Conservation (phyloP, 1,140 invertebrate species). For the Apis dorsata region DNA sequence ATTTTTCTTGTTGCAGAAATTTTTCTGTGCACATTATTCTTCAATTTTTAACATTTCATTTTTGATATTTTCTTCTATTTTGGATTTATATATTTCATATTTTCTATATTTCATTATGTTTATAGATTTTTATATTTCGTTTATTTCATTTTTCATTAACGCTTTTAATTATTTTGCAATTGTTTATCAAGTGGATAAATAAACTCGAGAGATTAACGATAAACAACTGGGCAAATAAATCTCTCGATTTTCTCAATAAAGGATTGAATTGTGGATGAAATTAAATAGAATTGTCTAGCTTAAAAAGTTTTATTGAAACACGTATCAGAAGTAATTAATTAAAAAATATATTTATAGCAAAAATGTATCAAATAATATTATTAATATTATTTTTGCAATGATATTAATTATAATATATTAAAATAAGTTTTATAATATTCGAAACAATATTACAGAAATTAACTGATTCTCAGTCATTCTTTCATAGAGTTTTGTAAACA, state of each 20-base stretch:
- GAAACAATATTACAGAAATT: not conserved
- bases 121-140: not conserved
- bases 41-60: too few relatives aligned
- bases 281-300: conserved; percentile 3
- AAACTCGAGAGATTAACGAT: not conserved
- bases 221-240: not conserved
- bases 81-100: not conserved
- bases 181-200: not conserved
- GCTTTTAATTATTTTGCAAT: too few relatives aligned
- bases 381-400: too few relatives aligned
- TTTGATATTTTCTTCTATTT: too few relatives aligned
- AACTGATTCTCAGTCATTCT: not conserved
- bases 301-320: not conserved
- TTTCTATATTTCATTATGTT: not conserved
- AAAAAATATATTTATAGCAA: not conserved
- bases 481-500: not conserved
- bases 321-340: not conserved
- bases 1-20: too few relatives aligned
- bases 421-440: too few relatives aligned
- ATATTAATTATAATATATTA: too few relatives aligned
- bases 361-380: too few relatives aligned
- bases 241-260: not conserved
- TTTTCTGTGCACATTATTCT: too few relatives aligned
- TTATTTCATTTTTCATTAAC: too few relatives aligned
- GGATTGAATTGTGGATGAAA: not conserved